Evolutionary conservation across 2,888 invertebrate species (phyloP), one percentile per base, ranked within the genome.

Genomic region (Drosophila algonquin): DNA sequence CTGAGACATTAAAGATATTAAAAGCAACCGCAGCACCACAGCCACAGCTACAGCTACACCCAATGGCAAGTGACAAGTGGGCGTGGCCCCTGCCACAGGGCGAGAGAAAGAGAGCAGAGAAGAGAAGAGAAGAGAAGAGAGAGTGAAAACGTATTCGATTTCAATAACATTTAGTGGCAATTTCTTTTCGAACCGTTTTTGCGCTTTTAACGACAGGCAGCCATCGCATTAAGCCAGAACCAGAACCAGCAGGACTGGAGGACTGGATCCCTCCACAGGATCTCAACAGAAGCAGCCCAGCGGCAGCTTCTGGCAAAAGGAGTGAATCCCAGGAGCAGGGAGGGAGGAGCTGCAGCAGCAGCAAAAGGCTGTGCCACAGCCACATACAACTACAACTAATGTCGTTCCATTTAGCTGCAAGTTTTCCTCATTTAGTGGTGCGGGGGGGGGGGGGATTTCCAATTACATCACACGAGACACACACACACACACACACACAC

Each of bases 141-240:
- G 40, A 40, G 45, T 32, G 18, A 51, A 48, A 68, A 75, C 70
- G 61, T 75, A 74, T 83, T 84, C 83, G 80, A 78, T 85, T 85
- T 86, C 86, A 82, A 86, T 80, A 86, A 77, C 88, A 86, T 87
- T 87, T 82, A 85, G 80, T 87, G 87, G 75, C 76, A 85, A 81
- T 82, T 82, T 71, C 76, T 73, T 73, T 74, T 69, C 69, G 59
- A 40, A n/a, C 67, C 56, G 62, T n/a, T 69, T 69, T 72, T 61
- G 59, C 79, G 73, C 82, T 73, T 76, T 81, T 81, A 81, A 81
- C 79, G 79, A 83, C 81, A 73, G 54, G 40, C 40, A 40, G 64
- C 61, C 64, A 59, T 52, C 53, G 55, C 77, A 72, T 68, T 72
- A 68, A 62, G 58, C 61, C 56, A 67, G 53, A 74, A 59, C 71